Evolutionary conservation across 2,113 vertebrate genomes (phyloP).

Genomic region (Pontoporia blainvillei): DNA sequence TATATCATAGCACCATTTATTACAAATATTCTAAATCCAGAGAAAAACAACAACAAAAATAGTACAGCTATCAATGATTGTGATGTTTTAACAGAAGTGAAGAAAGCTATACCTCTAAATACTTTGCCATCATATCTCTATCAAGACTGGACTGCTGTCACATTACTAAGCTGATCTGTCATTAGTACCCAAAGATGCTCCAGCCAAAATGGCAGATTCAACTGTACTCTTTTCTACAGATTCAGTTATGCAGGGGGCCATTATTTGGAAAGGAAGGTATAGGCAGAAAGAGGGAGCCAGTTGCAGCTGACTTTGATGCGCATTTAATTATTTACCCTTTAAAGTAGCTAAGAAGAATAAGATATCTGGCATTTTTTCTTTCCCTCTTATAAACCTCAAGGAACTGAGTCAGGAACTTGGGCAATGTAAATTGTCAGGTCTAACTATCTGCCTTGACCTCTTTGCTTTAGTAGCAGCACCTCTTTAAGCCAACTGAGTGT

Average conservation of each 20-base stretch:
- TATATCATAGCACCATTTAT: neutral
- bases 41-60: neutral
- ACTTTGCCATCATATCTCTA: neutral
- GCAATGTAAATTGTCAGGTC: neutral
- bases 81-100: neutral
- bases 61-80: neutral
- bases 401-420: neutral
- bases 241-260: neutral
- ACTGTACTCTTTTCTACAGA: neutral
- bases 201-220: neutral
- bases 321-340: constrained; percentile 12
- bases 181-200: neutral
- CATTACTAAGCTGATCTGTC: neutral
- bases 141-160: neutral
- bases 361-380: neutral
- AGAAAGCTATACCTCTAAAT: neutral
- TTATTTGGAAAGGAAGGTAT: neutral
- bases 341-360: neutral
- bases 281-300: neutral
- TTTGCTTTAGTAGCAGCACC: neutral
- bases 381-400: neutral
- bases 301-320: neutral
- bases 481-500: neutral
- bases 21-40: neutral
- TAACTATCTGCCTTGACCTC: neutral